A percentile compares a stretch with the other conserved stretches of the same genome.
Conservation (phyloP, 2,797 vertebrate species). For the Enteromius radiatus region DNA sequence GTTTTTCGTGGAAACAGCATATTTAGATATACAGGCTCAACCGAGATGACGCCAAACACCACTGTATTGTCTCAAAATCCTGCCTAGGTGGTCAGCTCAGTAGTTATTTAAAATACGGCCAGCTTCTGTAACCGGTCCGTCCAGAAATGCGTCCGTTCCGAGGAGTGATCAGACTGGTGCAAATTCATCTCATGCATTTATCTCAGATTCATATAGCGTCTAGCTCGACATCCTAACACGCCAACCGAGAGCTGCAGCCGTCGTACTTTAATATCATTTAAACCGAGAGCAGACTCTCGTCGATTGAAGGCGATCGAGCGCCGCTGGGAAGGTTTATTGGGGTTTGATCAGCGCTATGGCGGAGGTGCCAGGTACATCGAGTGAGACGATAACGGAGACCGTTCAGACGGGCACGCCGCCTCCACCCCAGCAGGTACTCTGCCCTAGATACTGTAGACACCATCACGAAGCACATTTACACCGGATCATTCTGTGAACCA, state of each 20-base stretch:
- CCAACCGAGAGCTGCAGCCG: background rate
- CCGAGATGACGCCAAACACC: background rate
- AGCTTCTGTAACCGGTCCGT: constrained; percentile 22
- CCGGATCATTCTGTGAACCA: background rate
- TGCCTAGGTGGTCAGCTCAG: background rate
- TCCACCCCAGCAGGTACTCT: constrained; percentile 78
- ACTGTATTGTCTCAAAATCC: background rate
- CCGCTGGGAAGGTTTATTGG: constrained; percentile 60
- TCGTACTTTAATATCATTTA: background rate
- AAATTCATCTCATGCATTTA: constrained; percentile 23
- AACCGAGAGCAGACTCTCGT: background rate
- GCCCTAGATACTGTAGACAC: background rate
- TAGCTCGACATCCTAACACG: background rate
- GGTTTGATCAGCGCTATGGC: constrained; percentile 74
- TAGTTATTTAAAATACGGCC: background rate
- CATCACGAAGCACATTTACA: background rate
- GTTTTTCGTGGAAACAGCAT: background rate
- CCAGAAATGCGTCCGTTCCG: constrained; percentile 19
- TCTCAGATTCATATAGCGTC: constrained; percentile 2
- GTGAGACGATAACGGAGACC: constrained; percentile 84
- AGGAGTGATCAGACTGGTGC: background rate
- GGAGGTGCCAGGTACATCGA: constrained; percentile 81
- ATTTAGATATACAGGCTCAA: background rate
- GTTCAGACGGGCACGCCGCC: constrained; percentile 77
- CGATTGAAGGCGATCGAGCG: background rate